Conservation (phyloP, 2,888 invertebrate genomes). For the Pollenia amentaria region DNA sequence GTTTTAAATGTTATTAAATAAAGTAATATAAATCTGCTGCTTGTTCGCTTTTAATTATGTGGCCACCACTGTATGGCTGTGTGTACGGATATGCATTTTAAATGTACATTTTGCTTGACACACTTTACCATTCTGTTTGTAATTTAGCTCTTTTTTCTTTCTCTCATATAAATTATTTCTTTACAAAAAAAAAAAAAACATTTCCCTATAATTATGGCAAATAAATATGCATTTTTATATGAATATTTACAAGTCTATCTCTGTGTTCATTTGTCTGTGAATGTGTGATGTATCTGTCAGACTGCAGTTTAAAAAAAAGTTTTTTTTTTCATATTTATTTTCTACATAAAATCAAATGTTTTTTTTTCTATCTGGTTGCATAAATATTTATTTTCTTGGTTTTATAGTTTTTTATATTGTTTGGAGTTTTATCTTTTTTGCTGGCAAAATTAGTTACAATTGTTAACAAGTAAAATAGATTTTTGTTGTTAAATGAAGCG, state of each 20-base stretch:
- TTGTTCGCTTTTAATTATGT: not conserved
- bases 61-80: not conserved
- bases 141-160: constrained; percentile 8
- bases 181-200: constrained; percentile 35
- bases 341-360: not conserved
- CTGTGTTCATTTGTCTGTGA: constrained; percentile 1
- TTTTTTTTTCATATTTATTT: too few species aligned
- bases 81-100: not conserved
- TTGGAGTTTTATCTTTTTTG: not conserved
- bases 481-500: not conserved
- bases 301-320: not conserved
- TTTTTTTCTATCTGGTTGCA: not conserved
- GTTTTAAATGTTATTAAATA: too few species aligned
- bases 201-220: constrained; percentile 50
- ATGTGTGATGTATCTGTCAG: not conserved
- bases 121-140: constrained; percentile 49
- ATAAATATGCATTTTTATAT: not conserved
- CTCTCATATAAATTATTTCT: constrained; percentile 22
- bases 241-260: not conserved
- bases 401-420: not conserved
- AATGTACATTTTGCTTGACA: constrained; percentile 52
- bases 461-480: constrained; percentile 16
- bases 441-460: not conserved
- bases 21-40: too few species aligned
- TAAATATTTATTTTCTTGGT: constrained; percentile 3